A percentile compares a stretch with the other conserved stretches of the same genome.
These are phyloP conservation scores for Pseudonaja textilis DNA, from an alignment of 2,113 vertebrate species.

Conservation along the genomic window DNA sequence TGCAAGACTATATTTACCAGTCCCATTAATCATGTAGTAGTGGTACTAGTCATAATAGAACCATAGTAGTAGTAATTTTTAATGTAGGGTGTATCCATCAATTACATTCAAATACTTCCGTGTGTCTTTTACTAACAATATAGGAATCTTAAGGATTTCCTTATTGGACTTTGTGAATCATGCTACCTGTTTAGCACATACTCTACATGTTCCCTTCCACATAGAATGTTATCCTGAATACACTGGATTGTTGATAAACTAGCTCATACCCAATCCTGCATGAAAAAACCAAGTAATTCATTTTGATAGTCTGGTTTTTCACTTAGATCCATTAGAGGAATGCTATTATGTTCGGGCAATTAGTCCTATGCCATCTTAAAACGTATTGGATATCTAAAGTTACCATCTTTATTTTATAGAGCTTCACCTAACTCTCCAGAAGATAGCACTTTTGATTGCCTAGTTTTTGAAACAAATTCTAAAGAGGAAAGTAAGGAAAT, in stretches of 20 bases:
- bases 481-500: conserved; percentile 77
- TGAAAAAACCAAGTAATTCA: neutral
- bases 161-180: neutral
- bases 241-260: neutral
- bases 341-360: neutral
- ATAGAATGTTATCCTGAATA: neutral
- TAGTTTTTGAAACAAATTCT: conserved; percentile 69
- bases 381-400: neutral
- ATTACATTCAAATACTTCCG: neutral
- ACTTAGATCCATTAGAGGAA: neutral
- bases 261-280: neutral
- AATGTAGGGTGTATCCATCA: neutral
- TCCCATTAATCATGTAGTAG: neutral
- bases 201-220: neutral
- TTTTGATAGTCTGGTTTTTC: neutral
- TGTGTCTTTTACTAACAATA: neutral
- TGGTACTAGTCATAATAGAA: neutral
- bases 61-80: neutral
- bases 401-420: conserved; percentile 57
- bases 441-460: conserved; percentile 70
- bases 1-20: neutral
- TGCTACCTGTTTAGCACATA: neutral
- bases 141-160: neutral
- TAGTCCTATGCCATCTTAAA: neutral
- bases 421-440: conserved; percentile 67